Conservation (phyloP, 2,797 vertebrate genomes). For the Alauda arvensis region DNA sequence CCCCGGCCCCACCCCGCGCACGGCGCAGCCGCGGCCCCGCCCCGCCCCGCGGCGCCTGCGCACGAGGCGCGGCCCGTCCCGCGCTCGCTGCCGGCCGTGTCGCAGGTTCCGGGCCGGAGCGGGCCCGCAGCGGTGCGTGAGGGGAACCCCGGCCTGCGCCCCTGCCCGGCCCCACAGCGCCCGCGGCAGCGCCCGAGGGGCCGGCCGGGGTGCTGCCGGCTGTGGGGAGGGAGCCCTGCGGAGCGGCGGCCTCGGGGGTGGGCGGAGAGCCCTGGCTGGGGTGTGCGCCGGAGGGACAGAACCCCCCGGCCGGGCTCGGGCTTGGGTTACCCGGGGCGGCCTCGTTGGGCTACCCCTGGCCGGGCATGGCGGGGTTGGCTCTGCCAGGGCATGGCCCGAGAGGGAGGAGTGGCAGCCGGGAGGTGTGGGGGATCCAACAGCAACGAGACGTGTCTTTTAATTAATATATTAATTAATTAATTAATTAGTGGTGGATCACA, state of each 20-base stretch:
- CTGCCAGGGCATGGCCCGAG: fast-evolving
- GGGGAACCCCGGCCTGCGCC: too few species aligned
- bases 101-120: neutral
- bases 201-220: neutral
- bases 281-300: neutral
- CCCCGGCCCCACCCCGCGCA: neutral
- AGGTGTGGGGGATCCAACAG: fast-evolving
- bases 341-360: neutral
- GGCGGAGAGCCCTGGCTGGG: neutral
- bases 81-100: neutral
- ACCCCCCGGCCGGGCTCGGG: too few species aligned
- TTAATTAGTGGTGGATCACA: too few species aligned
- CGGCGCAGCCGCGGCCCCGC: neutral
- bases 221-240: neutral
- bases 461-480: too few species aligned
- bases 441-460: fast-evolving
- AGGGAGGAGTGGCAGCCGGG: too few species aligned
- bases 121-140: neutral
- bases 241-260: neutral
- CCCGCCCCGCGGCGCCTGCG: neutral
- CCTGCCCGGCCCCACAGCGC: too few species aligned
- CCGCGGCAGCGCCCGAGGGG: neutral
- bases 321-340: neutral
- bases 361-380: too few species aligned
- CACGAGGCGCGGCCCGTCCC: neutral